Conservation (phyloP, 2,113 vertebrate species). For the Chamaetylas fuelleborni region DNA sequence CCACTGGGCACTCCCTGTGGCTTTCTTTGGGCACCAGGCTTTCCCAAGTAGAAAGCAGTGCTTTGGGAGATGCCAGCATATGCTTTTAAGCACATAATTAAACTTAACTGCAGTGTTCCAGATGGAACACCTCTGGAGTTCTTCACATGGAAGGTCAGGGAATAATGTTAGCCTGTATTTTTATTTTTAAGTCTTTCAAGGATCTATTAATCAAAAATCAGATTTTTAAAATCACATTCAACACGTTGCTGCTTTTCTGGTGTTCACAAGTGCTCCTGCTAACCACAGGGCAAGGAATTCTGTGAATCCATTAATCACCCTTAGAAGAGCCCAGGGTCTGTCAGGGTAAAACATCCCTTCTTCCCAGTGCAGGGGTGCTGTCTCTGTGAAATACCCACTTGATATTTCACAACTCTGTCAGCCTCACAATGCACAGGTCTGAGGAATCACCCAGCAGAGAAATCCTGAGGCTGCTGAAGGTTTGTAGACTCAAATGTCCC, state of each 20-base stretch:
- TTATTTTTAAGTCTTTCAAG: not conserved
- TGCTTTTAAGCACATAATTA: not conserved
- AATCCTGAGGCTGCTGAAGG: not conserved
- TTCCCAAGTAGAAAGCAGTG: not conserved
- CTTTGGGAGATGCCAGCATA: not conserved
- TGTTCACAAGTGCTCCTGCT: not conserved
- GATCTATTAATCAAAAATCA: not conserved
- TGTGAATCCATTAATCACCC: not conserved
- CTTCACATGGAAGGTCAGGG: not conserved
- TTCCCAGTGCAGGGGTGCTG: not conserved
- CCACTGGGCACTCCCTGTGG: fast-evolving
- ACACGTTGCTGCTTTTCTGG: not conserved
- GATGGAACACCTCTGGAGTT: not conserved
- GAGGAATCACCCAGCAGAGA: not conserved
- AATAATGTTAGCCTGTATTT: not conserved
- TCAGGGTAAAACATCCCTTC: not conserved
- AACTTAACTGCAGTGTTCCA: not conserved
- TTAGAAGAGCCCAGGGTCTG: not conserved
- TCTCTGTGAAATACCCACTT: not conserved
- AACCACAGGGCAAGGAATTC: not conserved
- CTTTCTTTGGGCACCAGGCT: not conserved
- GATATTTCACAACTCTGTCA: not conserved
- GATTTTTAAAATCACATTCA: not conserved
- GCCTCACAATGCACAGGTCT: not conserved
- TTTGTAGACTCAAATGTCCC: not conserved